Base-by-base conservation (phyloP, 2,113 vertebrate species). In the Pachyramphus minor region DNA sequence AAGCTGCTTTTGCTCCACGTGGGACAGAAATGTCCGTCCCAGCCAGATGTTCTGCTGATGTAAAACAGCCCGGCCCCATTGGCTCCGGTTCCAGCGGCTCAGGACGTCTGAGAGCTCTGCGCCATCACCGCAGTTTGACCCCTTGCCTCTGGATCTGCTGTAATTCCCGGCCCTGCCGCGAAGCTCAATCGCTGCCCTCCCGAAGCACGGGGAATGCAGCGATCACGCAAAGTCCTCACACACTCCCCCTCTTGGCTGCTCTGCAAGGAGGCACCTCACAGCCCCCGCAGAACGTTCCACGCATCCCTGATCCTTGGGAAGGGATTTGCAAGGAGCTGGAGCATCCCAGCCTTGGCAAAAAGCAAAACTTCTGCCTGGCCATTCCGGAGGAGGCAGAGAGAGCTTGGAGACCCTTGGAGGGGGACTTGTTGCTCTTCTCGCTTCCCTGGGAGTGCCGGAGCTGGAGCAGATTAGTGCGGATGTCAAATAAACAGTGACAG, bases 321-420 rank as follows among this genome's bases (percentile, higher is more conserved):
- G 42, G 49, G 3, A 1, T 19, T 15, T 64, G 33, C 14, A 2
- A 19, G 59, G n/a, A 30, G 17, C 41, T 33, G 68, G 63, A 27
- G 27, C 25, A 20, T 37, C 82, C 68, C 64, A 47, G 39, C 58
- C 14, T 19, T 4, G 35, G 49, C 42, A 11, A 17, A 50, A 31
- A 63, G 35, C 53, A 50, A 41, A 72, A 25, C 7, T 62, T 6
- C 56, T 66, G 50, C 49, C 28, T 24, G 12, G 12, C 9, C 24
- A 0, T 1, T 4, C 28, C 15, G 13, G 31, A 31, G 72, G 45
- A 35, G 45, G 42, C 55, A 74, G 63, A 0, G 0, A 49, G 60
- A 37, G 47, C 0, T 62, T 50, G 23, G 66, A 64, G 6, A n/a
- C 2, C 11, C 33, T 73, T 2, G 6, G 31, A 30, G 9, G 7